phyloP scores from a whole-genome alignment of 1,140 invertebrate genomes.

The Heterodera carotae region DNA sequence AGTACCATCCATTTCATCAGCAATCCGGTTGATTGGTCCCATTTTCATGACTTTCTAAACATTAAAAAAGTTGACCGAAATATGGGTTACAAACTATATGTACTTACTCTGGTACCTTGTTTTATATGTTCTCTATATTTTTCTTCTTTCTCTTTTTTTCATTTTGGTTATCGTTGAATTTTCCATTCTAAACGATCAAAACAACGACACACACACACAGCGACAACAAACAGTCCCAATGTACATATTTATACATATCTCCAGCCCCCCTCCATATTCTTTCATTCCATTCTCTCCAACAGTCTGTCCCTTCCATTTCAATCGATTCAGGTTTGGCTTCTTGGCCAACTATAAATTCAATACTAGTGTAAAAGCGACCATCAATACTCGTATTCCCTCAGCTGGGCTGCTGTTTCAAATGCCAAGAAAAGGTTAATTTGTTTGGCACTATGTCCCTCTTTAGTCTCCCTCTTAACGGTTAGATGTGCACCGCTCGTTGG shows the following conservation, averaged over 20 bases:
- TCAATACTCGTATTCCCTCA: no score
- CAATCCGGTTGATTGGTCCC: no score
- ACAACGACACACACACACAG: neutral
- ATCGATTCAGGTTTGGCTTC: neutral
- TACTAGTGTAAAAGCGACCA: neutral
- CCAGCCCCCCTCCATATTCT: neutral
- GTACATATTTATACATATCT: no score
- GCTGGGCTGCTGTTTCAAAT: neutral
- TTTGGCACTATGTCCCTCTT: neutral
- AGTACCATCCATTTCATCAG: no score
- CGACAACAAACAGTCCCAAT: no score
- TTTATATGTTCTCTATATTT: neutral
- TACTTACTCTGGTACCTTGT: no score
- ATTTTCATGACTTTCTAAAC: no score
- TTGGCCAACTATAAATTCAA: no score
- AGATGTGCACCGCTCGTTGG: conserved; percentile 53
- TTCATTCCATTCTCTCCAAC: neutral
- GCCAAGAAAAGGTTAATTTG: conserved; percentile 24
- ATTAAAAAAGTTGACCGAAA: no score
- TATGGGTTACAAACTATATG: no score
- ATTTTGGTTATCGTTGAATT: no score
- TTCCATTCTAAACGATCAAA: neutral
- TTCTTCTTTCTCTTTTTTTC: no score
- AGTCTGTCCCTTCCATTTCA: neutral
- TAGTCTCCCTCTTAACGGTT: neutral